Base-by-base conservation (phyloP, 1,140 invertebrate genomes). In the Gerris buenoi region DNA sequence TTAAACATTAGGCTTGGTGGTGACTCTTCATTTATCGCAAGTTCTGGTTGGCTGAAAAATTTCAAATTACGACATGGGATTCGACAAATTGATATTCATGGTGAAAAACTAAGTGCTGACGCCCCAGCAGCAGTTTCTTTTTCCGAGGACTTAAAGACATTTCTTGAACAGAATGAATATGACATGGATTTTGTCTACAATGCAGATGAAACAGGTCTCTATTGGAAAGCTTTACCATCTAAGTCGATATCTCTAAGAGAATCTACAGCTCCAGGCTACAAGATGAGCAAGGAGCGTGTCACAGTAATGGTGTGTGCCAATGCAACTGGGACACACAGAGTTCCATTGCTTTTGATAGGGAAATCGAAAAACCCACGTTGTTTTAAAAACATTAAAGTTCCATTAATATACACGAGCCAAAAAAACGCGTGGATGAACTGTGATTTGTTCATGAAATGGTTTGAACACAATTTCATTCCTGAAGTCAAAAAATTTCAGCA, bases 171-270 rank as follows among this genome's bases (percentile, higher is more conserved):
- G 22, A 61, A 65, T 58, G 59, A 60, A 27, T 65, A 59, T 59
- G 29, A 67, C 15, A 62, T 71, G 56, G 65, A 73, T 28, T 57
- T 68, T 29, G 65, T 79, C 63, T 77, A 77, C 69, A 79, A 78
- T 71, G 73, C 72, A 64, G 76, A 78, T 67, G 76, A 78, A 73
- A 74, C 73, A 33, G 75, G 75, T n/a, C 68, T 79, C 29, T 72
- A 75, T 71, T 79, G 72, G 70, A 77, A 77, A 75, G 65, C 69
- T 63, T 79, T 27, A 74, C 76, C 25, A 67, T 58, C 63, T 77
- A 74, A 73, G 71, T 68, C 76, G 62, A 74, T 70, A 60, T 76
- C 73, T 27, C 66, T 66, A 67, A 69, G 70, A 71, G 73, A 78
- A 73, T 72, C 70, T 69, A 64, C 69, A 70, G 74, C 73, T 68